Conservation (phyloP, 2,113 vertebrate genomes). For the Gobiocypris rarus region DNA sequence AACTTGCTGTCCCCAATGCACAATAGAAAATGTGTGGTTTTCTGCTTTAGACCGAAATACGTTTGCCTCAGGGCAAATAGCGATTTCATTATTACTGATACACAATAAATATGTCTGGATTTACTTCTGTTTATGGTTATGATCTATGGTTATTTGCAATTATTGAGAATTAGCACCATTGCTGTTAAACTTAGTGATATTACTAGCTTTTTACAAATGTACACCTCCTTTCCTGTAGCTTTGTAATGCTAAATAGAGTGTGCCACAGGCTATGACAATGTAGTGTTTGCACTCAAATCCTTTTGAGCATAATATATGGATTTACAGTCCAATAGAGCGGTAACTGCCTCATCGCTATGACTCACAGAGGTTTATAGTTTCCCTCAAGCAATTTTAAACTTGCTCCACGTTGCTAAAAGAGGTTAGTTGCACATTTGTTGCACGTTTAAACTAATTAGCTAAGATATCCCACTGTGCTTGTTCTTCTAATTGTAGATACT, state of each 20-base stretch:
- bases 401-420: conserved; percentile 64
- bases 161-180: background rate
- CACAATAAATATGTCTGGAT: background rate
- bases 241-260: conserved; percentile 22
- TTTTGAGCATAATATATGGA: conserved; percentile 45
- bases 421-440: conserved; percentile 66
- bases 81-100: background rate
- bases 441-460: conserved; percentile 70
- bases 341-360: conserved; percentile 63
- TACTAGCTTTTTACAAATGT: background rate
- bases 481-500: conserved; percentile 65
- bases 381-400: conserved; percentile 66
- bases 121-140: background rate
- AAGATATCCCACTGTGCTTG: conserved; percentile 65
- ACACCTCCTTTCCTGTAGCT: background rate
- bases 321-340: conserved; percentile 47
- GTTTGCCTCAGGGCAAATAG: background rate
- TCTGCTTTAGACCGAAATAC: background rate
- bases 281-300: conserved; percentile 19
- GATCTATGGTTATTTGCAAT: background rate
- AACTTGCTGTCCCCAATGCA: background rate
- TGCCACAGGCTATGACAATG: background rate
- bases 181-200: background rate
- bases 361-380: conserved; percentile 63
- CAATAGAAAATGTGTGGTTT: background rate